Evolutionary conservation across 1,140 invertebrate species (phyloP), one percentile per base, ranked within the genome.

Genomic region (Diprion similis): DNA sequence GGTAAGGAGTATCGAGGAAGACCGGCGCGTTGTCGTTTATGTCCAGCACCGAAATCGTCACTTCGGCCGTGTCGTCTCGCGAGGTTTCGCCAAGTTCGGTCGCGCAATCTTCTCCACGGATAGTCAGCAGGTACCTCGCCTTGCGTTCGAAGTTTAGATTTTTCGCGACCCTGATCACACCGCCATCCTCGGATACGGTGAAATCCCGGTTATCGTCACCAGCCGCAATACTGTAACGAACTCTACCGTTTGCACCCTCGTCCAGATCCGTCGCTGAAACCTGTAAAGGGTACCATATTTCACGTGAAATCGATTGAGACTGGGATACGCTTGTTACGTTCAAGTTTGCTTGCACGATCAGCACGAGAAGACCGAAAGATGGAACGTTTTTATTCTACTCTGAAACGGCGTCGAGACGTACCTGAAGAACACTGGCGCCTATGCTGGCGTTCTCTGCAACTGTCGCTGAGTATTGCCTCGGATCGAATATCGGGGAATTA

Each of bases 11-110:
- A 86, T 96, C 94, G 51, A 96, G 86, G 83, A 99, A 99, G 0
- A 95, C 93, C 1, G 97, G 97, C 9, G 95, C 92, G 82, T 97
- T 97, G 88, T 99, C 98, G 86, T 99, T 99, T 77, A 99, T 94
- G 87, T 99, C 97, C 37, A 93, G 91, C 7, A 99, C 92, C 48
- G 88, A 90, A 76, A 93, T 92, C 64, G 90, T 90, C 72, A 93
- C 87, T 84, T 93, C 91, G 13, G 95, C 94, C 8, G 92, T 94
- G 82, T 96, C 94, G 75, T 90, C 91, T 72, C 91, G 89, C 0
- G 90, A 84, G 0, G 75, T 81, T 69, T 90, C 90, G 15, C 91
- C 92, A 37, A 89, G 85, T 78, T 92, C 90, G 68, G 91, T 90
- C 1, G 95, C 95, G 81, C 94, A 95, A 85, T 98, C 97, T 86